Conservation (phyloP, 1,140 invertebrate genomes). For the Laupala kohalensis region DNA sequence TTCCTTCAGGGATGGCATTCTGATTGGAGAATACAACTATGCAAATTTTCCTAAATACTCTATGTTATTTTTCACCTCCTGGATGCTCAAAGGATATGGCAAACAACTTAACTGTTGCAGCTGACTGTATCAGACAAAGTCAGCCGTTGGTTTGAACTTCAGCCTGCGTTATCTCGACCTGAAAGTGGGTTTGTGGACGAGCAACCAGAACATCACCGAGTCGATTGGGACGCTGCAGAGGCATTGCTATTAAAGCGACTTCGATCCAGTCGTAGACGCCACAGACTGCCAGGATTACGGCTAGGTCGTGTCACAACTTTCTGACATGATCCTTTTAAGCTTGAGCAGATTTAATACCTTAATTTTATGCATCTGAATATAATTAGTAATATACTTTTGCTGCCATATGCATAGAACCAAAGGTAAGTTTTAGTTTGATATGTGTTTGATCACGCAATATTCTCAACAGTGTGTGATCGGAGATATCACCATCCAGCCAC, state of each 20-base stretch:
- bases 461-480: too few relatives aligned
- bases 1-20: background rate
- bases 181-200: conserved; percentile 58
- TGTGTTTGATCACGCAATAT: too few relatives aligned
- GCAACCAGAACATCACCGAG: background rate
- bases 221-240: background rate
- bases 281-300: background rate
- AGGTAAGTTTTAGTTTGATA: too few relatives aligned
- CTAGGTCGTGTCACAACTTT: background rate
- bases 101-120: conserved; percentile 24
- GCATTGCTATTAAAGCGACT: conserved; percentile 25
- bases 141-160: conserved; percentile 55
- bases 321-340: too few relatives aligned
- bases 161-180: conserved; percentile 47
- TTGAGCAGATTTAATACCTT: too few relatives aligned
- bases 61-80: background rate
- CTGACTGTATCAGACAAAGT: conserved; percentile 55
- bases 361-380: too few relatives aligned
- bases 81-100: background rate
- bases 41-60: background rate
- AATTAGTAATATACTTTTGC: too few relatives aligned
- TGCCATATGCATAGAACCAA: too few relatives aligned
- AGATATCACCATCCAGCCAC: too few relatives aligned
- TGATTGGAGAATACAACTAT: background rate
- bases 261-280: conserved; percentile 30